Evolutionary conservation across 2,113 vertebrate species (phyloP).

Genomic region (Psophia crepitans): DNA sequence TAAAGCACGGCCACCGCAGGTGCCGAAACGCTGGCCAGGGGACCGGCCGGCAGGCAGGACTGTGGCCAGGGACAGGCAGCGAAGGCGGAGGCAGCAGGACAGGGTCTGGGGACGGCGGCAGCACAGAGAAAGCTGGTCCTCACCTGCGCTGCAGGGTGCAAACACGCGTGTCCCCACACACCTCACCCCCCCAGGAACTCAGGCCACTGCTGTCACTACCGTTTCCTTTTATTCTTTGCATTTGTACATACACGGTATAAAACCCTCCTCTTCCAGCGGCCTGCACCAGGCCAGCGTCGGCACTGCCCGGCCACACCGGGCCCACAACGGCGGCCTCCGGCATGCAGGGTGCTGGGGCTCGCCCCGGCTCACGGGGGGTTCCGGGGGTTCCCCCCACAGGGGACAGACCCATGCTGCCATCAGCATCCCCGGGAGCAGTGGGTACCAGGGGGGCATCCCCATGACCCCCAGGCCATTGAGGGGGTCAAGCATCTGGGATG

Average conservation of each 20-base stretch:
- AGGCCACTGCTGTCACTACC: constrained; percentile 1
- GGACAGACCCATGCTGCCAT: not conserved
- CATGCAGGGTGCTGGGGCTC: rapidly evolving
- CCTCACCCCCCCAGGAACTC: not conserved
- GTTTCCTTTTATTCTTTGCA: constrained; percentile 48
- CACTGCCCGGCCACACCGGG: not conserved
- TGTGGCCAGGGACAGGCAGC: not conserved
- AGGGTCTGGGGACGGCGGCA: rapidly evolving
- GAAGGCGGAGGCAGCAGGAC: not conserved
- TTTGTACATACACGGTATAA: constrained; percentile 45
- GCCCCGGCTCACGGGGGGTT: rapidly evolving
- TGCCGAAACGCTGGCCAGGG: not conserved
- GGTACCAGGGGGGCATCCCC: not conserved
- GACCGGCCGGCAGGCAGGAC: not conserved
- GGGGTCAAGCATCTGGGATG: not conserved
- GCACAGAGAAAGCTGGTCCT: not conserved
- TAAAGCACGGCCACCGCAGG: not conserved
- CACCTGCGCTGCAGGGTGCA: not conserved
- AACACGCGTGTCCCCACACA: rapidly evolving
- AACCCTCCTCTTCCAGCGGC: not conserved
- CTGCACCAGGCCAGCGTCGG: not conserved
- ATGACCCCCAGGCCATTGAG: rapidly evolving
- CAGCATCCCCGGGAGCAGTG: not conserved
- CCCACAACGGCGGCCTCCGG: rapidly evolving
- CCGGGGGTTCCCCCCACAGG: not conserved